phyloP scores from a whole-genome alignment of 2,113 vertebrate species.

The Cnemophilus loriae region DNA sequence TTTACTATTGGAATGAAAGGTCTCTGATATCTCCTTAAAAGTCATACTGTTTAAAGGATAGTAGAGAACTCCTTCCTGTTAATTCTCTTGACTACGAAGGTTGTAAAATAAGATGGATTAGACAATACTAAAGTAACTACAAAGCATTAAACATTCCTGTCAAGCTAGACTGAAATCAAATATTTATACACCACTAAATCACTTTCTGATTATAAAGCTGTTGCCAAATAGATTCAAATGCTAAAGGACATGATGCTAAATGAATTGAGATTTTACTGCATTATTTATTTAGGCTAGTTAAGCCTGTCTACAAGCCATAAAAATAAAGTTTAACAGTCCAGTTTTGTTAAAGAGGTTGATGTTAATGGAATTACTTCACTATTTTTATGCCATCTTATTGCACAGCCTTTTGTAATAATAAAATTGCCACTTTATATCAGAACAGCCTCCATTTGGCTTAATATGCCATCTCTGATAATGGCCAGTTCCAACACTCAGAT shows the following conservation, averaged over 20 bases:
- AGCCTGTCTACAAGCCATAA: slow-evolving; percentile 22
- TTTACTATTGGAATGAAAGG: background rate
- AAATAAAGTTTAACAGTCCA: slow-evolving; percentile 11
- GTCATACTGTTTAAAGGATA: background rate
- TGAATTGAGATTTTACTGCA: slow-evolving; percentile 26
- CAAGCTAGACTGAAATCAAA: slow-evolving; percentile 30
- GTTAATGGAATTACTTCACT: background rate
- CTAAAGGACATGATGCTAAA: slow-evolving; percentile 15
- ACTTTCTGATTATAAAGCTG: slow-evolving; percentile 40
- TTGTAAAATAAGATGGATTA: slow-evolving; percentile 52
- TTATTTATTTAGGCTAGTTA: slow-evolving; percentile 50
- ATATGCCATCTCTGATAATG: background rate
- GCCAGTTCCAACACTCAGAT: background rate
- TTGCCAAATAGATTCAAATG: slow-evolving; percentile 15
- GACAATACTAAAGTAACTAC: background rate
- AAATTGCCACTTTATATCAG: background rate
- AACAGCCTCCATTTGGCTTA: background rate
- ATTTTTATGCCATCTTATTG: background rate
- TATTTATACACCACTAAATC: slow-evolving; percentile 52
- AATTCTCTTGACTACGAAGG: background rate
- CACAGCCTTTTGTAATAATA: background rate
- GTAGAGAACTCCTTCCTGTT: background rate
- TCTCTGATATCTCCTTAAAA: background rate
- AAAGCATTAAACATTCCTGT: slow-evolving; percentile 40
- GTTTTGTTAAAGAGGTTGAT: slow-evolving; percentile 17